A percentile compares a stretch with the other conserved stretches of the same genome.
Evolutionary conservation across 2,888 invertebrate species (phyloP).

Genomic region (Clitarchus hookeri): DNA sequence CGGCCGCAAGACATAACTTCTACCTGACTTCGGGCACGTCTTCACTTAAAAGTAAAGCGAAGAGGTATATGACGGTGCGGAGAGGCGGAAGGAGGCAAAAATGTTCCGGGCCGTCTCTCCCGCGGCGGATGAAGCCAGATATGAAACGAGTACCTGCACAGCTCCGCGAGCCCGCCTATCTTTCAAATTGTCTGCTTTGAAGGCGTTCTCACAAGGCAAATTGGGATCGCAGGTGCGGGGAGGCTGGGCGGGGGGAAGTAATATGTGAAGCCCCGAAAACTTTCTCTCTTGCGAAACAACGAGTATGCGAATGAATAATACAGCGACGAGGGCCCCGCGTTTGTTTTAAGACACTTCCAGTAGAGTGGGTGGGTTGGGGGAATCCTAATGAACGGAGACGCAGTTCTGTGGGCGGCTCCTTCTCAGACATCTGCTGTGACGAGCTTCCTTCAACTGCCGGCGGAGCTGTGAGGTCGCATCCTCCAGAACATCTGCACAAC

Average conservation of each 20-base stretch:
- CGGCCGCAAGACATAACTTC: slow-evolving; percentile 4
- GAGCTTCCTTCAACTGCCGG: not conserved
- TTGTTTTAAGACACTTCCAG: slow-evolving; percentile 8
- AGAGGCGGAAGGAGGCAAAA: not conserved
- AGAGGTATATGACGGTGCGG: not conserved
- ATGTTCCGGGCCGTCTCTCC: not conserved
- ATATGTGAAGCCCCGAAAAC: slow-evolving; percentile 9
- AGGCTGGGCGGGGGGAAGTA: not conserved
- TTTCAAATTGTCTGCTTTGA: slow-evolving; percentile 14
- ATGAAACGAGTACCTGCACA: not conserved
- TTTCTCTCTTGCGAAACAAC: slow-evolving; percentile 14
- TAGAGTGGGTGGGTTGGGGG: not conserved
- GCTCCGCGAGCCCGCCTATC: not conserved
- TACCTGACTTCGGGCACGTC: not conserved
- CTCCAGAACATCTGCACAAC: not conserved
- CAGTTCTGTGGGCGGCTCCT: not conserved
- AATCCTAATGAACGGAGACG: not conserved
- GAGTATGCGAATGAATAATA: slow-evolving; percentile 14
- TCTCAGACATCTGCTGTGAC: not conserved
- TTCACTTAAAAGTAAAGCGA: slow-evolving; percentile 9
- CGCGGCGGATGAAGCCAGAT: slow-evolving; percentile 1
- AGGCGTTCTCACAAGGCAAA: slow-evolving; percentile 8
- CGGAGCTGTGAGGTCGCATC: not conserved
- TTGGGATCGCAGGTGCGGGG: not conserved
- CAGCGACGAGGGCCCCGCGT: not conserved